phyloP scores from a whole-genome alignment of 2,797 vertebrate genomes.

The Garrulus glandarius region DNA sequence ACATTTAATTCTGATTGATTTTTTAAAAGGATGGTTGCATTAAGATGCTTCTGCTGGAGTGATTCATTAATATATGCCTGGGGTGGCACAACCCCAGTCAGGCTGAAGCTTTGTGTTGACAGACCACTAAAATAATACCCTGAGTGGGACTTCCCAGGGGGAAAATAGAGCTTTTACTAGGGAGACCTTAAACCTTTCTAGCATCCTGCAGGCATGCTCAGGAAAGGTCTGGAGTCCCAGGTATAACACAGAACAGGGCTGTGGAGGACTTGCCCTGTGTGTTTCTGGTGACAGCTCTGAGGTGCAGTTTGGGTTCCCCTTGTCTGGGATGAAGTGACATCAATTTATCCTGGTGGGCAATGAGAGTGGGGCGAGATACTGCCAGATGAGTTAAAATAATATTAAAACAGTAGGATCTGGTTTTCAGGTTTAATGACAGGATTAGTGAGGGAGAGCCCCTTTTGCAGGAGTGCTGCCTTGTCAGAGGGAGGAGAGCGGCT shows the following conservation, averaged over 20 bases:
- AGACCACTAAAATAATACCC: constrained; percentile 65
- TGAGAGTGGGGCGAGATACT: not conserved
- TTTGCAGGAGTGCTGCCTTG: not conserved
- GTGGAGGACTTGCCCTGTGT: not conserved
- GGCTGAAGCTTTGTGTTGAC: constrained; percentile 43
- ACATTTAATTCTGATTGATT: constrained; percentile 53
- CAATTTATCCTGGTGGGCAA: not conserved
- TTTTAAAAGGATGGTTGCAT: constrained; percentile 35
- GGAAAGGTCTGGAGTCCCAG: not conserved
- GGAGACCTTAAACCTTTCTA: not conserved
- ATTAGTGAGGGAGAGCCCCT: not conserved
- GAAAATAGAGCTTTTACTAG: constrained; percentile 11
- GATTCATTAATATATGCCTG: constrained; percentile 52
- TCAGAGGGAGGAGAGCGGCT: not conserved
- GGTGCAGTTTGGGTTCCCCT: not conserved
- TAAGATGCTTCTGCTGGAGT: constrained; percentile 45
- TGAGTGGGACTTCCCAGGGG: constrained; percentile 1
- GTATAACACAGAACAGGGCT: not conserved
- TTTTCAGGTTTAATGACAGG: not conserved
- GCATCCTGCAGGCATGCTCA: not conserved
- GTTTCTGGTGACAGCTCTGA: not conserved
- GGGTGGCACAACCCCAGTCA: constrained; percentile 52
- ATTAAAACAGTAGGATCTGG: not conserved
- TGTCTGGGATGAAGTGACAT: accelerated
- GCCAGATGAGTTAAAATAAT: not conserved